Percentiles rank a stretch among this genome's conserved stretches.
Evolutionary conservation across 2,113 vertebrate genomes (phyloP).

Genomic region (Lagopus leucura): DNA sequence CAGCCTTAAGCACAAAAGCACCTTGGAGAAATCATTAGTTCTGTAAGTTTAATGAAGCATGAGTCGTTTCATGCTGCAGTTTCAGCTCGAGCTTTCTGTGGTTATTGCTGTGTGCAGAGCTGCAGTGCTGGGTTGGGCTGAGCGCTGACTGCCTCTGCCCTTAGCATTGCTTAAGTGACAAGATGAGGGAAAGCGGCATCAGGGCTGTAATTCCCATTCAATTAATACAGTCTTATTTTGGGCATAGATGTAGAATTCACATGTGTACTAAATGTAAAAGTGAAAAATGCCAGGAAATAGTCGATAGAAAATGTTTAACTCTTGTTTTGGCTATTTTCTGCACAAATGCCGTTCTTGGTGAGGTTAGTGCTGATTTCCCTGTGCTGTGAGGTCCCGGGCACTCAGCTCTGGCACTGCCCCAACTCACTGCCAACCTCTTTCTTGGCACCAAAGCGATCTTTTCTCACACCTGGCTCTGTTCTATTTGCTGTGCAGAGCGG

Average conservation of each 20-base stretch:
- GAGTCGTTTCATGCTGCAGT: not conserved
- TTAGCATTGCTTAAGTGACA: not conserved
- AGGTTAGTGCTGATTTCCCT: not conserved
- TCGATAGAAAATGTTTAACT: not conserved
- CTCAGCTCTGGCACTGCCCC: not conserved
- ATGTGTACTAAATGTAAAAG: rapidly evolving
- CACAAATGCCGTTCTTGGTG: not conserved
- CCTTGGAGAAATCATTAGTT: not conserved
- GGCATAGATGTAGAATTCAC: rapidly evolving
- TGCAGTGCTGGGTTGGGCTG: rapidly evolving
- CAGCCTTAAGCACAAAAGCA: not conserved
- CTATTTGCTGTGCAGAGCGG: not conserved
- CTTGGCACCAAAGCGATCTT: no score
- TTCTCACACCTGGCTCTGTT: not conserved
- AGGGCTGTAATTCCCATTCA: rapidly evolving
- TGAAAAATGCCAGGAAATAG: not conserved
- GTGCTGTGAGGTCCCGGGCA: not conserved
- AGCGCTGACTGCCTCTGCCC: not conserved
- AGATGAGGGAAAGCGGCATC: not conserved
- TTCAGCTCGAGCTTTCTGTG: not conserved
- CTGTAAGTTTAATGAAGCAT: not conserved
- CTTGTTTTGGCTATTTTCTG: not conserved
- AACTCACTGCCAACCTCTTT: rapidly evolving
- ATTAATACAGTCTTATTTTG: not conserved
- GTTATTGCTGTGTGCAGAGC: not conserved